phyloP scores from a whole-genome alignment of 2,797 vertebrate species.

The Esox masquinongy region DNA sequence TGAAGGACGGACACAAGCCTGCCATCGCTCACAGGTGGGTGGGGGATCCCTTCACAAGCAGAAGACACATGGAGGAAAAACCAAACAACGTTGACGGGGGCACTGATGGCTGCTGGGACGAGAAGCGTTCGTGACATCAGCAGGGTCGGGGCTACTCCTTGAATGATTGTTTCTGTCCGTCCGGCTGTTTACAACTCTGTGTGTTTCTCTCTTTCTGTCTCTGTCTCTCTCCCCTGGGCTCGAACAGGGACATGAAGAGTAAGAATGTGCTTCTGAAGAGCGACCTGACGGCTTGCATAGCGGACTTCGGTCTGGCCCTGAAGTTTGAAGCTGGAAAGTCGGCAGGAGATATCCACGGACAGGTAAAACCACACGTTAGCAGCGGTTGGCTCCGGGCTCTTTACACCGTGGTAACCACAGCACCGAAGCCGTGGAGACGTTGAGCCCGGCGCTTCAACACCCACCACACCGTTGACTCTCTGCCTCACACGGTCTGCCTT shows the following conservation, averaged over 20 bases:
- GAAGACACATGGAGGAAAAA: background rate
- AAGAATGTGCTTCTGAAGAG: constrained; percentile 92
- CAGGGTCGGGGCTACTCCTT: background rate
- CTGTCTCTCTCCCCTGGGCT: background rate
- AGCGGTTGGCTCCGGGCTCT: no score
- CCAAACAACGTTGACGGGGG: background rate
- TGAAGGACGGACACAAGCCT: constrained; percentile 94
- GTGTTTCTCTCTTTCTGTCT: background rate
- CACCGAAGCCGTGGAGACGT: no score
- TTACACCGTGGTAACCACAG: no score
- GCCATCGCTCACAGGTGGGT: constrained; percentile 91
- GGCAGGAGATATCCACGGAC: constrained; percentile 90
- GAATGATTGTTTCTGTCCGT: background rate
- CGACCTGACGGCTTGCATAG: constrained; percentile 88
- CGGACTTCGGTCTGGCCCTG: constrained; percentile 91
- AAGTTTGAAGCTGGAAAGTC: constrained; percentile 92
- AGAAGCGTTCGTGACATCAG: background rate
- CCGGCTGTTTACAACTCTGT: background rate
- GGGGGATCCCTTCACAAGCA: background rate
- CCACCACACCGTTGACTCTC: no score
- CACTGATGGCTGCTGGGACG: background rate
- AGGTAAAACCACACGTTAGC: constrained; percentile 70
- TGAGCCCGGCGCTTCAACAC: no score
- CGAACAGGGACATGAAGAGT: constrained; percentile 91
- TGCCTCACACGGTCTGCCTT: background rate